Percentiles rank a stretch among this genome's conserved stretches.
These are phyloP conservation scores for Theristicus caerulescens DNA, from an alignment of 2,113 vertebrate species.

Conservation along the genomic window DNA sequence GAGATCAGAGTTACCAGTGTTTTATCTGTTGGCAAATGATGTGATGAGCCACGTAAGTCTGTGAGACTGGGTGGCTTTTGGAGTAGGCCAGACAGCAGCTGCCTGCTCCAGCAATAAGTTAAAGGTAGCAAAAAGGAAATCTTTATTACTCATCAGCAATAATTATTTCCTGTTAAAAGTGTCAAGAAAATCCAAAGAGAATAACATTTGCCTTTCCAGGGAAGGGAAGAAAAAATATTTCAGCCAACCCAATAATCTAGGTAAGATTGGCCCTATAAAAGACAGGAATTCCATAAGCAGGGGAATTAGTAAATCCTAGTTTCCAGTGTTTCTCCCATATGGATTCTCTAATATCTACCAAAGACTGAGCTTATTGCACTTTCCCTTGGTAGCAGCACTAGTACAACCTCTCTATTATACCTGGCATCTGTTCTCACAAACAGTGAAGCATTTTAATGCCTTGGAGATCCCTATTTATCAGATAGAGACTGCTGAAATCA, in stretches of 20 bases:
- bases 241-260: background rate
- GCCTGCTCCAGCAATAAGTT: background rate
- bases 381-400: background rate
- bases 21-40: background rate
- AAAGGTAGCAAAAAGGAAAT: background rate
- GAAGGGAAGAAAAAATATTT: conserved; percentile 17
- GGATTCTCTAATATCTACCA: background rate
- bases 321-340: background rate
- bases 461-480: background rate
- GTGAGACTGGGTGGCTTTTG: background rate
- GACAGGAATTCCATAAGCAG: background rate
- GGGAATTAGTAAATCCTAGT: background rate
- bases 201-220: background rate
- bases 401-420: background rate
- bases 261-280: conserved; percentile 21
- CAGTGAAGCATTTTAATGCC: background rate
- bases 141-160: background rate
- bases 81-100: background rate
- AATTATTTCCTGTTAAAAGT: conserved; percentile 9
- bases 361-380: background rate
- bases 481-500: background rate
- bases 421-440: background rate
- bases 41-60: background rate
- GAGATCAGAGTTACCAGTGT: background rate
- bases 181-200: background rate